Evolutionary conservation across 2,888 invertebrate species (phyloP), one percentile per base, ranked within the genome.

Genomic region (Troglohyphantes excavatus): DNA sequence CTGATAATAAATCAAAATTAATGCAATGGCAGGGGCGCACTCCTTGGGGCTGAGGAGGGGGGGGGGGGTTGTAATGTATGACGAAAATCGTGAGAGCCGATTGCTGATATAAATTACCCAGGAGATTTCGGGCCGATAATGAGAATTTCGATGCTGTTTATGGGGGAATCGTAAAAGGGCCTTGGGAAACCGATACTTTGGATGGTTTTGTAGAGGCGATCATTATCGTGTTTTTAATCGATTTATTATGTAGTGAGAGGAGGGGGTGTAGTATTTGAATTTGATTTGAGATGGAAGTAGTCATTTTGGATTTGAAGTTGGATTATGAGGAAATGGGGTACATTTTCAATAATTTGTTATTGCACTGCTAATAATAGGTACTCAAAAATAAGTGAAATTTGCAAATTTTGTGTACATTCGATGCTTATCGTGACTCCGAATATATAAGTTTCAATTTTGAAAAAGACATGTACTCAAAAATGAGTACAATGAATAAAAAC

Each of bases 1-100:
- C 23, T 65, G 63, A 27, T 67, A 75, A 84, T 84, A 75, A 84
- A 84, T 84, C 84, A 84, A 65, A 84, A 65, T 84, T 65, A 84
- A 81, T 53, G 65, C 75, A 21, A 26, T 19, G 27, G 29, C 43
- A 21, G 17, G 9, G n/a, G 53, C 17, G 26, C n/a, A 17, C 39
- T 43, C 65, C 33, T 72, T 72, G 72, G 17, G 63, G 82, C 53
- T 59, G 82, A 72, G 61, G 26, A 17, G n/a, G n/a, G 21, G 67
- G 19, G 75, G n/a, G 63, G 29, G 21, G 19, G 65, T 65, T 19
- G 53, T 82, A 75, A 84, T 75, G 46, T 75, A 65, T 21, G 65
- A 46, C 26, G 63, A 67, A 46, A 23, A 65, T 84, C 53, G 43
- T 53, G 68, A 46, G 13, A 53, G n/a, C n/a, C 67, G 79, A 68